Conservation (phyloP, 2,113 vertebrate species). For the Cyprinodon variegatus region DNA sequence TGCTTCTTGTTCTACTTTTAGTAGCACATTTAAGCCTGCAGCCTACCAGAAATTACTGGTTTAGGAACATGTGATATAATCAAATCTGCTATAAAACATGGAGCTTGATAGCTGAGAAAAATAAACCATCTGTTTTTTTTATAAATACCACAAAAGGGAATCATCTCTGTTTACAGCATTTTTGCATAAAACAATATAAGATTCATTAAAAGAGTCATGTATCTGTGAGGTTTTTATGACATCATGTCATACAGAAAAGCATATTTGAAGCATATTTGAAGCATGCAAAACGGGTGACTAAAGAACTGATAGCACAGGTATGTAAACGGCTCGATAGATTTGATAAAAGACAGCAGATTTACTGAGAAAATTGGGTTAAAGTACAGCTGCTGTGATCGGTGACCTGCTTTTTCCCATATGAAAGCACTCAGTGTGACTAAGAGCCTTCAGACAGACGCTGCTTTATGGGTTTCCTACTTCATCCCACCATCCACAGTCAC, state of each 20-base stretch:
- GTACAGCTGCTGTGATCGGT: constrained; percentile 46
- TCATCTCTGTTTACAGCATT: too few species aligned
- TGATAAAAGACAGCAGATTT: constrained; percentile 5
- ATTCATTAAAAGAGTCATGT: background rate
- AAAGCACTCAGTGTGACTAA: constrained; percentile 39
- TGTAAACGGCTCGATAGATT: constrained; percentile 6
- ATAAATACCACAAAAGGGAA: too few species aligned
- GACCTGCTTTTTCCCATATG: constrained; percentile 60
- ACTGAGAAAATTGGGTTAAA: constrained; percentile 47
- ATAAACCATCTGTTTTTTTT: too few species aligned
- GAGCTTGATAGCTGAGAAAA: too few species aligned
- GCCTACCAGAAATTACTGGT: too few species aligned
- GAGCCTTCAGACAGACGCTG: constrained; percentile 35
- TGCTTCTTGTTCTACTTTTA: too few species aligned
- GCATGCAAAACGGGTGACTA: background rate
- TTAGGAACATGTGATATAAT: too few species aligned
- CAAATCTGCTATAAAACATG: too few species aligned
- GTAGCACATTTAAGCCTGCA: too few species aligned
- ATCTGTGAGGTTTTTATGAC: background rate
- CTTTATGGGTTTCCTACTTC: constrained; percentile 24
- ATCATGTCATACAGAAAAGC: background rate
- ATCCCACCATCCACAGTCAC: constrained; percentile 6
- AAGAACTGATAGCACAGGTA: background rate
- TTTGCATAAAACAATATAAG: background rate
- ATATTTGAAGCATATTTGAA: background rate